Conservation (phyloP, 2,113 vertebrate species). For the Sinocyclocheilus maitianheensis region DNA sequence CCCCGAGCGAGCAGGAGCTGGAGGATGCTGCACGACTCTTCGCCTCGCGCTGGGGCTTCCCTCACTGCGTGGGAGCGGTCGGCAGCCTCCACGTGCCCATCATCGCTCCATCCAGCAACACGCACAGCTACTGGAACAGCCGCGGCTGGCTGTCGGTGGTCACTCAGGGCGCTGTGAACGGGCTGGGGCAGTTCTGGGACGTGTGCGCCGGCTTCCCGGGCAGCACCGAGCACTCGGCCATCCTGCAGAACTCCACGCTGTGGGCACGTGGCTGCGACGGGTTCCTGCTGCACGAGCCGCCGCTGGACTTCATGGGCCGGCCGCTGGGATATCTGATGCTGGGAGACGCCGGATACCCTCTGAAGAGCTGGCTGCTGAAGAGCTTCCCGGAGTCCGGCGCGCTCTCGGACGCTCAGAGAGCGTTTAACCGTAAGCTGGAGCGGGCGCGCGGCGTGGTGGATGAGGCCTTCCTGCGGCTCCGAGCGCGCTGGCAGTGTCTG, state of each 20-base stretch:
- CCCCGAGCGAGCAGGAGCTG: conserved; percentile 69
- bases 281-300: conserved; percentile 61
- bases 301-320: conserved; percentile 68
- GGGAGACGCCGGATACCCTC: conserved; percentile 74
- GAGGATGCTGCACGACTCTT: conserved; percentile 69
- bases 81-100: conserved; percentile 78
- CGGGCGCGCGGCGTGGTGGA: conserved; percentile 57
- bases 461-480: conserved; percentile 70
- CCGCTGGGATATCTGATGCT: conserved; percentile 71
- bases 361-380: conserved; percentile 77
- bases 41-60: conserved; percentile 70
- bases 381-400: conserved; percentile 61
- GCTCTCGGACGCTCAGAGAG: conserved; percentile 53
- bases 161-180: conserved; percentile 73
- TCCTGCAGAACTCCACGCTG: conserved; percentile 76
- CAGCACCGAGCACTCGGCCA: conserved; percentile 66
- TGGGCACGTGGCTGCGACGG: conserved; percentile 76
- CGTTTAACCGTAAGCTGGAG: conserved; percentile 67
- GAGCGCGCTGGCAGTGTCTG: conserved; percentile 74
- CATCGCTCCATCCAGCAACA: conserved; percentile 74
- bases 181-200: conserved; percentile 75
- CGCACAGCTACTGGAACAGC: conserved; percentile 73
- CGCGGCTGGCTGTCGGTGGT: conserved; percentile 77
- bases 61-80: conserved; percentile 75
- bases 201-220: conserved; percentile 79